Evolutionary conservation across 2,797 vertebrate genomes (phyloP), one percentile per base, ranked within the genome.

Genomic region (Helicolenus hilgendorfi): DNA sequence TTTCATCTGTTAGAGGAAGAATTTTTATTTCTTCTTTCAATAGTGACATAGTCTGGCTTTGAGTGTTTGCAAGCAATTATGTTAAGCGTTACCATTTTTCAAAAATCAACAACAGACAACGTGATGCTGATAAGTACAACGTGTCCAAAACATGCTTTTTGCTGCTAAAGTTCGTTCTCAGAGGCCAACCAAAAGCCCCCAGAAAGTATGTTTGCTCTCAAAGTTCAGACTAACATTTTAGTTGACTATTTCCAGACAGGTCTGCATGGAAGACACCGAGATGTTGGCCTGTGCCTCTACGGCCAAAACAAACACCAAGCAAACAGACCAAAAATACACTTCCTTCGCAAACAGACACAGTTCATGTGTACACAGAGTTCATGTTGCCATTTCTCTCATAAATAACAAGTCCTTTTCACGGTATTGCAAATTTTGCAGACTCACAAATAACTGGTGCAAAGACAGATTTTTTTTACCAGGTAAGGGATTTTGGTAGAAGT

Each of bases 151-250:
- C 36, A 68, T 60, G 31, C 27, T 65, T 56, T 56, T 55, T 29
- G 58, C 35, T 24, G 49, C n/a, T 22, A 55, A n/a, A n/a, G 49
- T 55, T 55, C n/a, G 1, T 15, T n/a, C 49, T 55, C 49, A n/a
- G 49, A 55, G 49, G 49, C n/a, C 49, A 15, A 55, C 77, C 38
- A 53, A 72, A 75, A 79, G 27, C 29, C 35, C 35, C 38, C 69
- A 13, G 71, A 70, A 11, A 27, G 26, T 85, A 55, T 90, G 84
- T 95, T 96, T 94, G 82, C 89, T 92, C 71, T 91, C 89, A 95
- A 95, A 96, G 93, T 91, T 93, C 91, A 93, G 73, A 83, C 86
- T 33, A 91, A 92, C 81, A 62, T 92, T 92, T 83, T 77, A 76
- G 87, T 89, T 87, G 59, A 88, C 76, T 85, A 11, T 91, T 89